phyloP scores from a whole-genome alignment of 1,140 invertebrate genomes.

The Zaprionus capensis region DNA sequence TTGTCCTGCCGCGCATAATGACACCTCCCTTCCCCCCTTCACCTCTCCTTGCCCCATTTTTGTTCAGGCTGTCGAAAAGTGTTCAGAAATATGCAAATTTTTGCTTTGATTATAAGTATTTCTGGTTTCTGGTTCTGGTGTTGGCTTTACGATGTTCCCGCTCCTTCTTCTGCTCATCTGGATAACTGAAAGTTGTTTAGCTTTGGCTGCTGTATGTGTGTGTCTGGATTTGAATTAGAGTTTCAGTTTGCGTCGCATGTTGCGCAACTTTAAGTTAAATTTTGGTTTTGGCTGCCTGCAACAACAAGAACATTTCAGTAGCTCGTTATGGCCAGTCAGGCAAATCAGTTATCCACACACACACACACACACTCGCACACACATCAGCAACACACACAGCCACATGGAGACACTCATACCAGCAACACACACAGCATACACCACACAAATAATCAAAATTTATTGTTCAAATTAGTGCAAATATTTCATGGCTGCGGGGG shows the following conservation, averaged over 20 bases:
- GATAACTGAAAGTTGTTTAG: conserved; percentile 2
- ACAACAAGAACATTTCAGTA: conserved; percentile 17
- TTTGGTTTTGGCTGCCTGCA: conserved; percentile 26
- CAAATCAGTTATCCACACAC: conserved; percentile 31
- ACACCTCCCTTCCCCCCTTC: background rate
- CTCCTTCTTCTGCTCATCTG: background rate
- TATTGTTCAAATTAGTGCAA: conserved; percentile 77
- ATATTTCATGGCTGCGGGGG: conserved; percentile 61
- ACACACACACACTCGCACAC: conserved; percentile 12
- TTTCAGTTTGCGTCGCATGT: conserved; percentile 13
- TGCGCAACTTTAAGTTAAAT: conserved; percentile 32
- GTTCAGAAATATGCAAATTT: conserved; percentile 73
- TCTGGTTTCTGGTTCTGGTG: background rate
- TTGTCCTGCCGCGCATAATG: conserved; percentile 13
- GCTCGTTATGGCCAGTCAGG: conserved; percentile 36
- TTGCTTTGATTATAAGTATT: conserved; percentile 49
- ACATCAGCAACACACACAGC: background rate
- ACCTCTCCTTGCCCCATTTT: background rate
- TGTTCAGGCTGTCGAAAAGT: conserved; percentile 25
- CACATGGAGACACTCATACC: background rate
- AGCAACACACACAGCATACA: background rate
- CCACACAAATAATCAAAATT: conserved; percentile 75
- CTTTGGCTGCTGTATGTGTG: background rate
- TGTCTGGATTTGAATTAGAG: conserved; percentile 3
- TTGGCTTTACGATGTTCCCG: background rate